Conservation (phyloP, 2,888 invertebrate species). For the Thymelicus sylvestris region DNA sequence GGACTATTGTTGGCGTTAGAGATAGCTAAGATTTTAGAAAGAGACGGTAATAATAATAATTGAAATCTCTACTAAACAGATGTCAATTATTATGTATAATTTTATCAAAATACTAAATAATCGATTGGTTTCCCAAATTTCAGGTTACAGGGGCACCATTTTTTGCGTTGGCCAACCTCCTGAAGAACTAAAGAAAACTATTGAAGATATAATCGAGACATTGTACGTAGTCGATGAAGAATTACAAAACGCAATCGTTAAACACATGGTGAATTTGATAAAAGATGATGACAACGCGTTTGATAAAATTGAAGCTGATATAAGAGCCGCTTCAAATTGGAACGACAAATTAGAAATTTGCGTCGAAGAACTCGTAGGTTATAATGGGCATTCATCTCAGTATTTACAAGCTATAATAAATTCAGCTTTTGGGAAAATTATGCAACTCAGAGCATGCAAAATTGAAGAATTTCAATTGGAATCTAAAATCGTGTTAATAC, state of each 20-base stretch:
- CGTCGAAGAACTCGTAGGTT: slow-evolving; percentile 25
- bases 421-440: slow-evolving; percentile 15
- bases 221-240: slow-evolving; percentile 4
- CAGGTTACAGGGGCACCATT: slow-evolving; percentile 21
- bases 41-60: slow-evolving; percentile 12
- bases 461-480: slow-evolving; percentile 9
- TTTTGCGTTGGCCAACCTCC: slow-evolving; percentile 26
- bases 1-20: slow-evolving; percentile 9
- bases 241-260: slow-evolving; percentile 50
- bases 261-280: slow-evolving; percentile 54
- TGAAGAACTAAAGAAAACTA: slow-evolving; percentile 11
- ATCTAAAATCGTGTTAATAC: slow-evolving; percentile 22
- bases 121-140: background rate
- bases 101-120: background rate
- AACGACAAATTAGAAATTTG: slow-evolving; percentile 26
- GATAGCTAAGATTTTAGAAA: slow-evolving; percentile 19
- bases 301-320: slow-evolving; percentile 12
- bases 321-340: slow-evolving; percentile 7
- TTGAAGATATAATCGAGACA: background rate
- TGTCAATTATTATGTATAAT: too few relatives aligned
- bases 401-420: slow-evolving; percentile 15
- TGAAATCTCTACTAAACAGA: background rate
- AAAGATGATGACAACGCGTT: slow-evolving; percentile 36
- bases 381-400: slow-evolving; percentile 24
- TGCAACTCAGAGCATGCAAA: slow-evolving; percentile 6